These are phyloP conservation scores for Gambusia yucatana DNA, from an alignment of 2,797 vertebrate species.

Conservation along the genomic window DNA sequence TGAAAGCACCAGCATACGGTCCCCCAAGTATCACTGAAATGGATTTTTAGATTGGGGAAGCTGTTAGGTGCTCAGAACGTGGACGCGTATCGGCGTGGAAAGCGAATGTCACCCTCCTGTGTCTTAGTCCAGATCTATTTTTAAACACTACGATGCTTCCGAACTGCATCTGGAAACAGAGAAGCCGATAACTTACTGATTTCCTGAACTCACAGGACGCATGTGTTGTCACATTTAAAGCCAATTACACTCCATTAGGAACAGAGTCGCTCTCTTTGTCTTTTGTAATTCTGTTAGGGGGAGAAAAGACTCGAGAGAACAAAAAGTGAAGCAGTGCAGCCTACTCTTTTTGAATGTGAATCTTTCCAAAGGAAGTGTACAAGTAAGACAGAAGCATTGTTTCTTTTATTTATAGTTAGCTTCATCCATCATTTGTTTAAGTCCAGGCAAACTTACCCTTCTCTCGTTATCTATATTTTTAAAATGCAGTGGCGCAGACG, in stretches of 20 bases:
- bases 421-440: not conserved
- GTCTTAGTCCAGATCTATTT: not conserved
- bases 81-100: not conserved
- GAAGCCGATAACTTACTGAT: not conserved
- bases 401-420: not conserved
- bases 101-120: not conserved
- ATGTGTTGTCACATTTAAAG: not conserved
- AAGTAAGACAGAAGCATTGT: not conserved
- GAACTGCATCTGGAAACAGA: not conserved
- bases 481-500: not conserved
- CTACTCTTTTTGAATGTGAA: not conserved
- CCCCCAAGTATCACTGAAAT: constrained; percentile 7
- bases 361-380: not conserved
- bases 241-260: not conserved
- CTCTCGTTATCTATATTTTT: not conserved
- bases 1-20: not conserved
- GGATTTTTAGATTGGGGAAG: not conserved
- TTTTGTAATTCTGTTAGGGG: not conserved
- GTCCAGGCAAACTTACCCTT: not conserved
- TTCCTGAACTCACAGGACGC: not conserved
- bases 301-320: not conserved
- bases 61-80: not conserved
- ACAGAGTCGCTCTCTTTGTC: not conserved
- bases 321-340: not conserved
- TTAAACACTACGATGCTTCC: not conserved